Evolutionary conservation across 2,113 vertebrate species (phyloP), one percentile per base, ranked within the genome.

Genomic region (Erythrolamprus reginae): DNA sequence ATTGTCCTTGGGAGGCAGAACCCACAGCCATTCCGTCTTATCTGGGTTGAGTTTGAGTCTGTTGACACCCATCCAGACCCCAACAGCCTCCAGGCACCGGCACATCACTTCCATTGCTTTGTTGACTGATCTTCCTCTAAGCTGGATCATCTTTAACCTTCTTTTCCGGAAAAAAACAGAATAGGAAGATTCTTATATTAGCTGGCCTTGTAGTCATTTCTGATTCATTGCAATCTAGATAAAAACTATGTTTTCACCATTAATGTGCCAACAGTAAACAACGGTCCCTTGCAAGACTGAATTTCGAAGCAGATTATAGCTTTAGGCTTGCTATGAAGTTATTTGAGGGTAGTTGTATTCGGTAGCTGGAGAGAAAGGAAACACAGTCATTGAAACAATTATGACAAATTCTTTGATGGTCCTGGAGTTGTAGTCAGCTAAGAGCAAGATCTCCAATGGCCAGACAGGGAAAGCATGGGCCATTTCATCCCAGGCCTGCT

Each of bases 381-480:
- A 92, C 91, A n/a, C 83, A 93, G 93, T 94, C 92, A 93, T 94
- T 95, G 93, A 92, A 95, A 96, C 95, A 96, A 94, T 95, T 95
- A 96, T 86, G 91, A 89, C 91, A 92, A 95, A 45, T 84, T 12
- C 61, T 95, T 95, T 93, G 95, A 94, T 94, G 95, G 87, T 90
- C 90, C 89, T 94, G 89, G 92, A 65, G 89, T 94, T 88, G 9
- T 15, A 94, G 86, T 42, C 90, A 92, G 93, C 90, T 91, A 91
- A 89, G 84, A 94, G 82, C 87, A 91, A 94, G 95, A 91, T 50
- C 94, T 86, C 88, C 10, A 94, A 89, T 93, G 91, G 92, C 89
- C 92, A 19, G 83, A 90, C 1, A 0, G 5, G 92, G n/a, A 28
- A 91, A 53, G 26, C 15, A 7, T 92, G 87, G 86, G 85, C 3